phyloP scores from a whole-genome alignment of 2,113 vertebrate genomes.

The Oreochromis spilurus region DNA sequence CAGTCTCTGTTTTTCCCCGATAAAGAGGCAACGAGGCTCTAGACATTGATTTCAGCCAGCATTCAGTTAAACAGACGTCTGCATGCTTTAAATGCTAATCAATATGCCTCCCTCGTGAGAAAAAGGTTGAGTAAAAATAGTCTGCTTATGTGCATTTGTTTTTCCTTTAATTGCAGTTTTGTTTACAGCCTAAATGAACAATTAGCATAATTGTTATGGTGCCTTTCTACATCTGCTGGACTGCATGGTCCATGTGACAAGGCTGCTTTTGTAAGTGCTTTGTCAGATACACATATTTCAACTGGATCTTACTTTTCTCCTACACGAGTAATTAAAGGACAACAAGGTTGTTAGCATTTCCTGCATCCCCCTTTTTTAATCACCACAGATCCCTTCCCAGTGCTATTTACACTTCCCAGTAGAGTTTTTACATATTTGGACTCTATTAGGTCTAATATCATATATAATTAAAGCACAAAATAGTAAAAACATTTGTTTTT shows the following conservation, averaged over 20 bases:
- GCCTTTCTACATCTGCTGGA: slow-evolving; percentile 12
- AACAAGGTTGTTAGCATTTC: neutral
- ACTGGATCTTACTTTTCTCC: neutral
- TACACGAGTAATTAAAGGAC: neutral
- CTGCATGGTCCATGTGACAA: neutral
- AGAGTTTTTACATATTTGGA: neutral
- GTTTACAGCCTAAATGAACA: slow-evolving; percentile 42
- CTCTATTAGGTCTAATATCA: neutral
- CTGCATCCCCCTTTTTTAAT: neutral
- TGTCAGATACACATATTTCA: neutral
- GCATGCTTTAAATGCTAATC: slow-evolving; percentile 57
- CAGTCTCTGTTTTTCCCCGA: slow-evolving; percentile 6
- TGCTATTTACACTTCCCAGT: neutral
- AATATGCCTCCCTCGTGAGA: slow-evolving; percentile 26
- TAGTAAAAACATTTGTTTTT: neutral
- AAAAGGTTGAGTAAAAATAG: slow-evolving; percentile 34
- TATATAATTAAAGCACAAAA: neutral
- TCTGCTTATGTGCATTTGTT: slow-evolving; percentile 31
- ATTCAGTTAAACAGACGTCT: slow-evolving; percentile 37
- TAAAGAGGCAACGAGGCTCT: slow-evolving; percentile 8
- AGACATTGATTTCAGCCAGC: slow-evolving; percentile 39
- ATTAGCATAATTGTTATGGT: slow-evolving; percentile 35
- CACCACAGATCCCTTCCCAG: neutral
- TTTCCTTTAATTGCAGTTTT: slow-evolving; percentile 45
- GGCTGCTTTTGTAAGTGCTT: neutral